These are phyloP conservation scores for Bufotes viridis DNA, from an alignment of 2,797 vertebrate species.

Conservation along the genomic window DNA sequence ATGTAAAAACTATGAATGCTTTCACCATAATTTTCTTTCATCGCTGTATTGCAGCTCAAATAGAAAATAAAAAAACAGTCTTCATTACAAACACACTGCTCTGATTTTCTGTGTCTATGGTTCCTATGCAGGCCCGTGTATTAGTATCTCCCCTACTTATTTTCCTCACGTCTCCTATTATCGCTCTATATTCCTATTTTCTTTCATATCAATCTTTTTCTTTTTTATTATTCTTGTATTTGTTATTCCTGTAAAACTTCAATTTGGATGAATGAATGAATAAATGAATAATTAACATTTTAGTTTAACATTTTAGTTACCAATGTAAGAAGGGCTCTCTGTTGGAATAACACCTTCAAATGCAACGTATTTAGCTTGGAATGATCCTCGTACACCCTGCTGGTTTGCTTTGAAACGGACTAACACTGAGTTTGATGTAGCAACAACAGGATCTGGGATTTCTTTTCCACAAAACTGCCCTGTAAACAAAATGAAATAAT, in stretches of 20 bases:
- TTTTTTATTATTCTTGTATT: no score
- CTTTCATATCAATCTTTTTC: no score
- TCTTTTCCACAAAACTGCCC: constrained; percentile 76
- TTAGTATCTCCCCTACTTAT: no score
- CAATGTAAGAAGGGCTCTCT: constrained; percentile 36
- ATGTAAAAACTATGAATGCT: not conserved
- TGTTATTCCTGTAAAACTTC: no score
- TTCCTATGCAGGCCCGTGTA: no score
- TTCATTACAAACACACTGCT: no score
- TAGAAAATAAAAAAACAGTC: not conserved
- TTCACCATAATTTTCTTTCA: no score
- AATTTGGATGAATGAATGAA: no score
- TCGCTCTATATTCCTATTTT: no score
- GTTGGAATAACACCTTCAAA: constrained; percentile 41
- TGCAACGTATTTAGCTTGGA: constrained; percentile 45
- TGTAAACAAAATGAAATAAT: constrained; percentile 57
- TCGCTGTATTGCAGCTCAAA: not conserved
- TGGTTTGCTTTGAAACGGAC: constrained; percentile 74
- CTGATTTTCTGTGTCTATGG: no score
- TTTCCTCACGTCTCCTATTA: no score
- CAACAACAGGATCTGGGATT: constrained; percentile 69
- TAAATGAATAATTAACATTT: no score
- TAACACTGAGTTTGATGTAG: constrained; percentile 72
- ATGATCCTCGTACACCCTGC: not conserved
- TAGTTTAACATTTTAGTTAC: constrained; percentile 11